Evolutionary conservation across 1,140 invertebrate species (phyloP), one percentile per base, ranked within the genome.

Genomic region (Acyrthosiphon pisum): DNA sequence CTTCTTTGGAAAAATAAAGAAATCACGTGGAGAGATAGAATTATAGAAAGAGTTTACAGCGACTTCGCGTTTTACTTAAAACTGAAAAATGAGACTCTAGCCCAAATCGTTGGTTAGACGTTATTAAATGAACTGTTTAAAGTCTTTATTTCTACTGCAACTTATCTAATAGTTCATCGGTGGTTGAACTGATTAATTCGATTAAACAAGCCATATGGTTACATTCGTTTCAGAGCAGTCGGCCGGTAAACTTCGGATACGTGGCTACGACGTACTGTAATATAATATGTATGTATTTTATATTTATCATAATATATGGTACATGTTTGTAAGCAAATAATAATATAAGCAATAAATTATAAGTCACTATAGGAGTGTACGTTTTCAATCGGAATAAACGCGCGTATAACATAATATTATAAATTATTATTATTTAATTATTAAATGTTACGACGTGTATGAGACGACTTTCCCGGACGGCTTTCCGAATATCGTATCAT

Each of bases 361-460:
- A n/a, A 76, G 30, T 18, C 14, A 8, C n/a, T 41, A 41, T 41
- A 41, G 60, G 30, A n/a, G 30, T 68, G 60, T 68, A 68, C 30
- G 30, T 68, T 68, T 68, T 68, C 60, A 68, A 68, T 68, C 60
- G 30, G 60, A 68, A 68, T 68, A 68, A 68, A n/a, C 60, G 6
- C 14, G 14, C 14, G n/a, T 76, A 6, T 76, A 6, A n/a, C 30
- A n/a, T n/a, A 76, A n/a, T 18, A 76, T 76, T 68, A 68, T 68
- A 68, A 68, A 68, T 68, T 68, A 68, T 30, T 76, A n/a, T 76
- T 76, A 76, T 76, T 76, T 76, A 76, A 76, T 76, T 76, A 76
- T 76, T n/a, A 9, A 9, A 76, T 76, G 30, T 76, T 76, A n/a
- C 60, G 60, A 20, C 30, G 60, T n/a, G 60, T 30, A 14, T n/a